Percentiles rank a stretch among this genome's conserved stretches.
Conservation (phyloP, 2,113 vertebrate species). For the Anarrhichthys ocellatus region DNA sequence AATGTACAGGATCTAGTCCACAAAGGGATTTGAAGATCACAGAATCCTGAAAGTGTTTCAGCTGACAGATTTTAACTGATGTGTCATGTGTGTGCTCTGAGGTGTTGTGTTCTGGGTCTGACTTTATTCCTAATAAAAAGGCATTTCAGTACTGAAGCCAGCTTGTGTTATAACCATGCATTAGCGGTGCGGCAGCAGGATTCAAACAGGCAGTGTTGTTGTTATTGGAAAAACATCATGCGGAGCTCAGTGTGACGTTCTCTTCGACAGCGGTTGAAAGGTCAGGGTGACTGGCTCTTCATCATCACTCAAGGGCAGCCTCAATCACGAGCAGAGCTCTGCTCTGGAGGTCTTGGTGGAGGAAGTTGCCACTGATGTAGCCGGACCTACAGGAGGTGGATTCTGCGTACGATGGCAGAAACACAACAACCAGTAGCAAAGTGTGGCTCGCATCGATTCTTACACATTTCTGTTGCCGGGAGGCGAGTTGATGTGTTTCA, state of each 20-base stretch:
- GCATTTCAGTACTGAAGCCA: neutral
- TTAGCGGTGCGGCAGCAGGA: neutral
- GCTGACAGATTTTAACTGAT: neutral
- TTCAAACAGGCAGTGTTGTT: neutral
- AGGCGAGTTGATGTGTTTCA: too few species aligned
- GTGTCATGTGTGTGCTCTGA: neutral
- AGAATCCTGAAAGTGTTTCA: neutral
- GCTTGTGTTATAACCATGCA: neutral
- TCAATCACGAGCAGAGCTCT: neutral
- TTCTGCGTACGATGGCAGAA: too few species aligned
- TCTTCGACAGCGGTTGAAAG: neutral
- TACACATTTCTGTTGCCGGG: too few species aligned
- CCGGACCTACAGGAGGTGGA: too few species aligned
- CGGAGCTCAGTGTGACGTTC: neutral
- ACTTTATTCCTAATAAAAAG: neutral
- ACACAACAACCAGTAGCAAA: too few species aligned
- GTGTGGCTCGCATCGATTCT: too few species aligned
- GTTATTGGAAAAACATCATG: neutral
- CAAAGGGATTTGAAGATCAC: neutral
- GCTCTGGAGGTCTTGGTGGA: neutral
- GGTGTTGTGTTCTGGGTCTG: too few species aligned
- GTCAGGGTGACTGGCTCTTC: neutral
- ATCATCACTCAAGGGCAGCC: neutral
- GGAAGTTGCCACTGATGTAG: too few species aligned
- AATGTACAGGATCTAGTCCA: neutral